Percentiles rank a stretch among this genome's conserved stretches.
Conservation (phyloP, 2,113 vertebrate species). For the Forbesichthys papilliferus region DNA sequence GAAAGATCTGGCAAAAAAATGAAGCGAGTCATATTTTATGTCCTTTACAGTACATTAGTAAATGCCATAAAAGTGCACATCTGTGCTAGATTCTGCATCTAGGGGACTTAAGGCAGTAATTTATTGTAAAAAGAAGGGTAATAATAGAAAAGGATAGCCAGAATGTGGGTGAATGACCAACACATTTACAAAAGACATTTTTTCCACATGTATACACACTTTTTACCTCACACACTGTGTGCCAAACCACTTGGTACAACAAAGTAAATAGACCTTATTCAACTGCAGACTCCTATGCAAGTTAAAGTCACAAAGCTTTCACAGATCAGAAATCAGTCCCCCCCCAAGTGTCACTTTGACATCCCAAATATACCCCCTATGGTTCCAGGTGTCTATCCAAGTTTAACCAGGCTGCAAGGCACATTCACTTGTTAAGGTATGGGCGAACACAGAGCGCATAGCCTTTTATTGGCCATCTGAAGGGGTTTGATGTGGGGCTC, state of each 20-base stretch:
- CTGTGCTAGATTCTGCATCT: slow-evolving; percentile 68
- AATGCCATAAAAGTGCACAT: slow-evolving; percentile 74
- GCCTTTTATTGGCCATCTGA: slow-evolving; percentile 48
- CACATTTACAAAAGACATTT: slow-evolving; percentile 44
- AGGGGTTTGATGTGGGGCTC: slow-evolving; percentile 46
- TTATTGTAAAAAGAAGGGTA: slow-evolving; percentile 54
- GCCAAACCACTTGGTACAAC: slow-evolving; percentile 36
- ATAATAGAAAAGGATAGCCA: slow-evolving; percentile 53
- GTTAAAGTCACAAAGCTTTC: background rate
- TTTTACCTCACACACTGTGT: slow-evolving; percentile 41
- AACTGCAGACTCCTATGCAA: background rate
- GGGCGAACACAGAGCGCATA: slow-evolving; percentile 20
- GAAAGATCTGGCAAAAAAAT: slow-evolving; percentile 64
- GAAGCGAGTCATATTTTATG: slow-evolving; percentile 74
- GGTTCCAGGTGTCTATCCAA: background rate
- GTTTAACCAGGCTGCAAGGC: background rate
- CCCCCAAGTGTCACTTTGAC: background rate
- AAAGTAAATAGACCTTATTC: slow-evolving; percentile 19
- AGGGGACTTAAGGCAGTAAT: slow-evolving; percentile 66
- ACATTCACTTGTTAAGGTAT: slow-evolving; percentile 27
- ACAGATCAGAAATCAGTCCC: background rate
- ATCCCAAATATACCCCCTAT: too few species aligned
- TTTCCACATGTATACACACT: slow-evolving; percentile 12
- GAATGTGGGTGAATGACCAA: slow-evolving; percentile 39
- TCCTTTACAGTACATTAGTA: slow-evolving; percentile 75